Evolutionary conservation across 2,888 invertebrate genomes (phyloP), one percentile per base, ranked within the genome.

Genomic region (Escarpia spicata): DNA sequence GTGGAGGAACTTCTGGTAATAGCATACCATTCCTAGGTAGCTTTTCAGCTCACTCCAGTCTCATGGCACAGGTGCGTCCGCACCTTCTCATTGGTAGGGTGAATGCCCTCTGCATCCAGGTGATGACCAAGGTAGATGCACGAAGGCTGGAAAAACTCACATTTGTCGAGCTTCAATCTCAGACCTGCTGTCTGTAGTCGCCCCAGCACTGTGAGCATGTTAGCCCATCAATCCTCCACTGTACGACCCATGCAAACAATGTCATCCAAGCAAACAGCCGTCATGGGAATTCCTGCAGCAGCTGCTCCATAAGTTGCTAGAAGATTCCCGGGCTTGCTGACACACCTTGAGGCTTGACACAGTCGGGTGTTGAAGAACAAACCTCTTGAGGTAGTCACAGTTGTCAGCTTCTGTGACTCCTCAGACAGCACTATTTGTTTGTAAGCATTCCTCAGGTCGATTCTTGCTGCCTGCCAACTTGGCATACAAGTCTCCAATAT

Each of bases 281-380:
- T 44, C 91, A 91, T 31, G 19, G 91, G 91, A 91, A 91, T 91
- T 43, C 91, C 37, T 91, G 91, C 19, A 91, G 15, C 26, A 91
- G 43, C 19, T 31, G 91, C n/a, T 91, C 3, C 31, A 91, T 26
- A n/a, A 91, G 19, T 43, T 37, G 31, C 44, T 91, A 6, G 91
- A 91, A n/a, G 44, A 43, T 91, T 43, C 91, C 91, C 15, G 91
- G 91, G n/a, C 43, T 44, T 91, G 91, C 43, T 19, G 91, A 91
- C 91, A 26, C 3, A 15, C 91, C 91, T 15, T 91, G n/a, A 8
- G 31, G 31, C 6, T 26, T 15, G n/a, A n/a, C n/a, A n/a, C n/a
- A n/a, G n/a, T 31, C 91, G n/a, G 26, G 91, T 91, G 44, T 15
- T 31, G 43, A 1, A 2, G 6, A 91, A 31, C 43, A 91, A 44